Conservation (phyloP, 2,113 vertebrate species). For the Gymnocephalus cernua region DNA sequence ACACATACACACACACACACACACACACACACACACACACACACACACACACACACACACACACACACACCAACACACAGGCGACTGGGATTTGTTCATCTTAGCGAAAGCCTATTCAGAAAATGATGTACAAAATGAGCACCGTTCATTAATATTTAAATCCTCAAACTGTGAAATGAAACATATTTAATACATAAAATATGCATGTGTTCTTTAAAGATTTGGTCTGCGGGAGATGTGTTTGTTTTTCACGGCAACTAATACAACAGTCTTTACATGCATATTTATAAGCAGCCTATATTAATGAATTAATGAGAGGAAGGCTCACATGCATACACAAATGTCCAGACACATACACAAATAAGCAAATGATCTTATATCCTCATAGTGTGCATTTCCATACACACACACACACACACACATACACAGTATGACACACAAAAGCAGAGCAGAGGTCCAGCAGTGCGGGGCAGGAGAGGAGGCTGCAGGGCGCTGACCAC, state of each 20-base stretch:
- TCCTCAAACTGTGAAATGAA: slow-evolving; percentile 41
- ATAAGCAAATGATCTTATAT: slow-evolving; percentile 41
- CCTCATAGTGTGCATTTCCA: slow-evolving; percentile 18
- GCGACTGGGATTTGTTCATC: slow-evolving; percentile 40
- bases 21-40: slow-evolving; percentile 21
- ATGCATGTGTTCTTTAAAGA: slow-evolving; percentile 35
- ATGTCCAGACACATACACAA: slow-evolving; percentile 33
- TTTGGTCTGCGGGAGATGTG: slow-evolving; percentile 8
- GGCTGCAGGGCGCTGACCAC: slow-evolving; percentile 77
- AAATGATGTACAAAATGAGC: slow-evolving; percentile 43
- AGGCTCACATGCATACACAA: neutral
- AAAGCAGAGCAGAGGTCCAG: slow-evolving; percentile 63
- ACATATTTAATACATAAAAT: slow-evolving; percentile 58
- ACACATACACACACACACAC: slow-evolving; percentile 31
- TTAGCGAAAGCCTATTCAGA: slow-evolving; percentile 29
- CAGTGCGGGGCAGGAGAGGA: slow-evolving; percentile 71
- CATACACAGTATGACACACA: slow-evolving; percentile 38
- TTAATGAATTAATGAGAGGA: slow-evolving; percentile 30
- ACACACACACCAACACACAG: slow-evolving; percentile 19
- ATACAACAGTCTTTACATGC: slow-evolving; percentile 28
- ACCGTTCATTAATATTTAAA: slow-evolving; percentile 48
- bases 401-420: slow-evolving; percentile 24
- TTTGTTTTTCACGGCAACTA: neutral
- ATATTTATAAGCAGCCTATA: slow-evolving; percentile 59
- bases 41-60: slow-evolving; percentile 26